Evolutionary conservation across 2,797 vertebrate species (phyloP).

Genomic region (Cichlasoma orientale): DNA sequence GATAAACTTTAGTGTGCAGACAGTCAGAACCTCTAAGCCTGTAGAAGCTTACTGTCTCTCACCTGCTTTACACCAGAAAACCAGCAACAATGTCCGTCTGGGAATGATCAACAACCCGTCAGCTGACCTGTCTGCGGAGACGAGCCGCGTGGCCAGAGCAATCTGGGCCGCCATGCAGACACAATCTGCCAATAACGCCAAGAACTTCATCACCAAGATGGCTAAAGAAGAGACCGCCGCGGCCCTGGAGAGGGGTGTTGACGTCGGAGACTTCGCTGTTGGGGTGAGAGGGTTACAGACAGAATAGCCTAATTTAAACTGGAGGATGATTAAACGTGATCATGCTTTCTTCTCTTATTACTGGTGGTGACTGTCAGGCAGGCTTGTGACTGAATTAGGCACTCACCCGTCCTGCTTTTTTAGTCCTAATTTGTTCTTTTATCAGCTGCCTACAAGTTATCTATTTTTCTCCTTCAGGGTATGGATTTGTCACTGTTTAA

Average conservation of each 20-base stretch:
- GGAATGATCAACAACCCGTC: constrained; percentile 93
- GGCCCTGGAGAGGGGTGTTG: constrained; percentile 82
- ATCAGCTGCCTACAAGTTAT: neutral
- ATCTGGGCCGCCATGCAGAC: constrained; percentile 96
- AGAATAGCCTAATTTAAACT: neutral
- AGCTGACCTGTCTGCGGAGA: constrained; percentile 72
- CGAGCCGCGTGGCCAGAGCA: constrained; percentile 84
- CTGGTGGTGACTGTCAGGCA: neutral
- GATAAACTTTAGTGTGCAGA: neutral
- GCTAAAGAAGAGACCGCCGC: constrained; percentile 90
- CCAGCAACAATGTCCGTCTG: constrained; percentile 93
- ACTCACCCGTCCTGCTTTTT: neutral
- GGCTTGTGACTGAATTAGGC: neutral
- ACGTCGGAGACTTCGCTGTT: constrained; percentile 88
- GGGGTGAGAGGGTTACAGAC: constrained; percentile 82
- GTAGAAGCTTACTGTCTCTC: neutral
- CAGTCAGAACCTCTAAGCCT: neutral
- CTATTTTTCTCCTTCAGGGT: constrained; percentile 79
- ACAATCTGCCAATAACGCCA: constrained; percentile 92
- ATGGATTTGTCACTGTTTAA: constrained; percentile 93
- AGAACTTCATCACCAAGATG: constrained; percentile 99
- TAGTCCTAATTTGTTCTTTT: neutral
- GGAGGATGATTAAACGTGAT: neutral
- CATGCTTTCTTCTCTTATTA: neutral
- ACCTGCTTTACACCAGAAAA: constrained; percentile 82